Base-by-base conservation (phyloP, 2,797 vertebrate genomes). In the Geotrypetes seraphini region DNA sequence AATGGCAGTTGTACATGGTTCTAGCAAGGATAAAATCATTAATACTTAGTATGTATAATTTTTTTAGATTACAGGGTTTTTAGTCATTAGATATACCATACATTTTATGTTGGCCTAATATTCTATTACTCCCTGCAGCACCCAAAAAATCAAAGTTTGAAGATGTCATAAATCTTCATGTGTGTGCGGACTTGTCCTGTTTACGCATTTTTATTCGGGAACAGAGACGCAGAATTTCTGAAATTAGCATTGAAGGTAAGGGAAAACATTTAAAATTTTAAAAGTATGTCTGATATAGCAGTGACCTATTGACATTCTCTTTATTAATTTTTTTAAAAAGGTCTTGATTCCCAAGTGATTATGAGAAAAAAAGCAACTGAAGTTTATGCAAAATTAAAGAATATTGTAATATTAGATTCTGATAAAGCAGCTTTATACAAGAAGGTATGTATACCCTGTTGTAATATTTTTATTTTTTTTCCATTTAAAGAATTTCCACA, bases 191-290 rank as follows among this genome's bases (percentile, higher is more conserved):
- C 57, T 73, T 99, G 33, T 85, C 83, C 20, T 88, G 85, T 65
- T 79, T 99, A 49, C 89, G 82, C 60, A 67, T 97, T 52, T 97
- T 92, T 68, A 91, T 99, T 50, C 76, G 90, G 61, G 90, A 90
- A 59, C 73, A 92, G 65, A 93, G 84, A 39, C 75, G 58, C 8
- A 84, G 77, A 47, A 93, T 97, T 66, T 86, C 91, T 29, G 92
- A 97, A 79, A 96, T 97, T 53, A 79, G 81, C 33, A 89, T 99
- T 28, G 85, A 99, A 88, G 94, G 95, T 96, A 78, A 50, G 53
- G 43, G 12, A 12, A 48, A 29, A 45, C 16, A 12, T 39, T 45
- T 2, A 40, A 12, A 41, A 5, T 23, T 12, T 26, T 41, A 33
- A n/a, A n/a, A 42, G 41, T 1, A 22, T 10, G 45, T 32, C 5